Base-by-base conservation (phyloP, 2,888 invertebrate genomes). In the Tolmerus cingulatus region DNA sequence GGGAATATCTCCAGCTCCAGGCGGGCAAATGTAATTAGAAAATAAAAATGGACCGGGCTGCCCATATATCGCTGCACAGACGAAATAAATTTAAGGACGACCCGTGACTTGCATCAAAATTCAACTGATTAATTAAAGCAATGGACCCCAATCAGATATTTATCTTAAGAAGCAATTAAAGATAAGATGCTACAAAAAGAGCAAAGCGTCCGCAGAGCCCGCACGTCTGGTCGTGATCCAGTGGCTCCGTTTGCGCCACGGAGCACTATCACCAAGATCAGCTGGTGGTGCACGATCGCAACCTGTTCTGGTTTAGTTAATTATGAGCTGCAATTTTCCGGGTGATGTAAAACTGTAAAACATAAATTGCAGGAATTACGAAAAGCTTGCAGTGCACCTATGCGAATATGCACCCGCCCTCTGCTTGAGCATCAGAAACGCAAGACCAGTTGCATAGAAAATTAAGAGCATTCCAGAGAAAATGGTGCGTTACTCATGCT, bases 11-110 rank as follows among this genome's bases (percentile, higher is more conserved):
- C 40, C 19, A 40, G 16, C 77, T 77, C 9, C 40, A 30, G 40
- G 16, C 40, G 40, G 77, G n/a, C 40, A 77, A 77, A 77, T 34
- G 77, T 77, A 77, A 77, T 77, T 77, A 77, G 77, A 40, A 77
- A 77, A 77, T 77, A 40, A 34, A 27, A 34, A 74, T 74, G 74
- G 74, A 74, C 34, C 16, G 27, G 74, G n/a, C 19, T n/a, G 51
- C 51, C 51, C 51, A 51, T 51, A 51, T 51, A 51, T 51, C n/a
- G 51, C 51, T n/a, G n/a, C n/a, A 5, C 51, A n/a, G 51, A 19
- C n/a, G 51, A 51, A 51, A 51, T 51, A 51, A n/a, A 51, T 51
- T 51, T 51, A 7, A 51, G 51, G n/a, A n/a, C 16, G 16, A n/a
- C 7, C n/a, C 51, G 51, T 51, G 51, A 51, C 51, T 51, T 19